A percentile compares a stretch with the other conserved stretches of the same genome.
Evolutionary conservation across 2,797 vertebrate genomes (phyloP).

Genomic region (Schizopygopsis malacanthus): DNA sequence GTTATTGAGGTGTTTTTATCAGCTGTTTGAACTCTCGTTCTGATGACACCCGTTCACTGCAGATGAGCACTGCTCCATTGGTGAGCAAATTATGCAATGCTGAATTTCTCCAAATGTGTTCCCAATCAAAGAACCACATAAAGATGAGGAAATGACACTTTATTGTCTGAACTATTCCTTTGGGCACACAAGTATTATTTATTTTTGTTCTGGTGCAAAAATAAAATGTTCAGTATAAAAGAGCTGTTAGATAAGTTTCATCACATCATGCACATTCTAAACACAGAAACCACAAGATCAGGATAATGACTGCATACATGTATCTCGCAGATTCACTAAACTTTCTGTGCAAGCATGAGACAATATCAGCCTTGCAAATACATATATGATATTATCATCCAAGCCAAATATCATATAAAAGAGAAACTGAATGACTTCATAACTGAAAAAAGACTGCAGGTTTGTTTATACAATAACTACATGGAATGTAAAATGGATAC

Average conservation of each 20-base stretch:
- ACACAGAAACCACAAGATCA: not conserved
- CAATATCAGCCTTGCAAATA: not conserved
- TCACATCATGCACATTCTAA: not conserved
- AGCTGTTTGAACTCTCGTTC: too few relatives aligned
- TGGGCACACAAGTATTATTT: too few relatives aligned
- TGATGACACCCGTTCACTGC: too few relatives aligned
- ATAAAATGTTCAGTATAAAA: conserved; percentile 65
- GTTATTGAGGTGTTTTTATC: too few relatives aligned
- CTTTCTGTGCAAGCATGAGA: not conserved
- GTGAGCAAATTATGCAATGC: too few relatives aligned
- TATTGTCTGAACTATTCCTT: too few relatives aligned
- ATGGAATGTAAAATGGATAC: not conserved
- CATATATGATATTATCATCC: not conserved
- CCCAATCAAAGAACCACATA: too few relatives aligned
- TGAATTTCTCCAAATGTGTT: too few relatives aligned
- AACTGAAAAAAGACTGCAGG: not conserved
- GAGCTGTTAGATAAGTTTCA: conserved; percentile 2
- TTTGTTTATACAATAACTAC: not conserved
- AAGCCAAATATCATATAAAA: not conserved
- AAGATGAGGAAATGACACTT: too few relatives aligned
- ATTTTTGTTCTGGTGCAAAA: not conserved
- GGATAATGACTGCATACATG: not conserved
- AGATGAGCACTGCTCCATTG: too few relatives aligned
- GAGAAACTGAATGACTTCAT: not conserved
- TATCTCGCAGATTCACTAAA: not conserved